phyloP scores from a whole-genome alignment of 1,140 invertebrate genomes.

The Xylocopa sonorina region DNA sequence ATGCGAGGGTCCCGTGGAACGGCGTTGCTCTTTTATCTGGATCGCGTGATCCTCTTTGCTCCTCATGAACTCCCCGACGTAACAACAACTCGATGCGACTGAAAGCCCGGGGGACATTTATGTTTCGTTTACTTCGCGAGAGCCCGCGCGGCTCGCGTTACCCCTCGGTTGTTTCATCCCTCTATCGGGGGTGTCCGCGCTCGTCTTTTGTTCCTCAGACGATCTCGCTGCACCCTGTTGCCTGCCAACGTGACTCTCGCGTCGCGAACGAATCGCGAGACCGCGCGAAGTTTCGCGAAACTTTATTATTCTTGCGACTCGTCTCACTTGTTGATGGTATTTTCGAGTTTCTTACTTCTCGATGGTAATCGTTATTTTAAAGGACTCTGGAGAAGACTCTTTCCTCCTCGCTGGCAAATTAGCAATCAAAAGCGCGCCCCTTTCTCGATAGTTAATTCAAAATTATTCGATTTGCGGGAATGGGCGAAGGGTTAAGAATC shows the following conservation, averaged over 20 bases:
- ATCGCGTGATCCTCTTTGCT: constrained; percentile 70
- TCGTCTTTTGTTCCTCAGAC: too few relatives aligned
- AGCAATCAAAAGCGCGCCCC: too few relatives aligned
- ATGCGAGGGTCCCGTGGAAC: constrained; percentile 74
- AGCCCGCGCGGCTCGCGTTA: background rate
- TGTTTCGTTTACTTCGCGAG: constrained; percentile 60
- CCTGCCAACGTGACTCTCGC: background rate
- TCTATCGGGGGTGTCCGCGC: background rate
- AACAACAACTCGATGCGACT: constrained; percentile 63
- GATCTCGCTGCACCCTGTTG: background rate
- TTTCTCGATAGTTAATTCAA: too few relatives aligned
- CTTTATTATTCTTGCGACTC: background rate
- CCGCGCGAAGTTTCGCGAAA: background rate
- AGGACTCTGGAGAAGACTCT: too few relatives aligned
- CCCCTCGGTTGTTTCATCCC: background rate
- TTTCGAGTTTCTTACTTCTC: too few relatives aligned
- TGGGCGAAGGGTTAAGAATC: too few relatives aligned
- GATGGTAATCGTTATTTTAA: too few relatives aligned
- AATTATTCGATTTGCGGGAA: background rate
- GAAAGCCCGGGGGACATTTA: constrained; percentile 45
- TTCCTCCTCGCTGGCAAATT: too few relatives aligned
- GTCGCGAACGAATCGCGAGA: too few relatives aligned
- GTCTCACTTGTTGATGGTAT: too few relatives aligned
- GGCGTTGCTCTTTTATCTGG: constrained; percentile 70
- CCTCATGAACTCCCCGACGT: constrained; percentile 60